Base-by-base conservation (phyloP, 2,888 invertebrate genomes). In the Phaonia tiefii region DNA sequence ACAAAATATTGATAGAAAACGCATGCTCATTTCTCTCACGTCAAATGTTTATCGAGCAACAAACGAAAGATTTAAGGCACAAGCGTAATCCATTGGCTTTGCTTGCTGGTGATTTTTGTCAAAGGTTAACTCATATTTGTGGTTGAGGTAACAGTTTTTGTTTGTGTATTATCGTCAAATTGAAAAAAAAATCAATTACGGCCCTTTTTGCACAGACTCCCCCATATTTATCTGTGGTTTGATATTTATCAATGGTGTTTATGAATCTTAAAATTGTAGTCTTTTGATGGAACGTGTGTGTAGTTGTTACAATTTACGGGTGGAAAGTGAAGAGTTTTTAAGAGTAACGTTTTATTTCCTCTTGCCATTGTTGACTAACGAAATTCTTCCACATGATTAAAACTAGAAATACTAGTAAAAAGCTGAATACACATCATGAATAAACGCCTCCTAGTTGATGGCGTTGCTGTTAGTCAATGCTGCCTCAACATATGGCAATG, bases 321-420 rank as follows among this genome's bases (percentile, higher is more conserved):
- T 63, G 63, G 63, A 63, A 63, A 63, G 63, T 63, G 63, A 42
- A 39, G 63, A 63, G 22, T 39, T 63, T 39, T 17, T 39, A 8
- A 42, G 20, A 63, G 22, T 63, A 11, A 54, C 25, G 1, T 13
- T 25, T 54, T 54, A 54, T 1, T 49, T 49, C 49, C 49, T 20
- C 49, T 49, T 10, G 20, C 5, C 20, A 49, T 49, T 49, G 49
- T 49, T 17, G 15, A 46, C 20, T 22, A 17, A 20, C 1, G 49
- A 20, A 49, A 49, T 22, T 25, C 13, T 1, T 54, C 25, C 13
- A 54, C 22, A 17, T 13, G 54, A 11, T 13, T 11, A 13, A 7
- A 54, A 54, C 54, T 54, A 25, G 54, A 25, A 54, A 54, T 54
- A 54, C 54, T 13, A 1, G 54, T 54, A 25, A 15, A 46, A 3